phyloP scores from a whole-genome alignment of 2,797 vertebrate genomes.

The Craterocephalus amniculus region DNA sequence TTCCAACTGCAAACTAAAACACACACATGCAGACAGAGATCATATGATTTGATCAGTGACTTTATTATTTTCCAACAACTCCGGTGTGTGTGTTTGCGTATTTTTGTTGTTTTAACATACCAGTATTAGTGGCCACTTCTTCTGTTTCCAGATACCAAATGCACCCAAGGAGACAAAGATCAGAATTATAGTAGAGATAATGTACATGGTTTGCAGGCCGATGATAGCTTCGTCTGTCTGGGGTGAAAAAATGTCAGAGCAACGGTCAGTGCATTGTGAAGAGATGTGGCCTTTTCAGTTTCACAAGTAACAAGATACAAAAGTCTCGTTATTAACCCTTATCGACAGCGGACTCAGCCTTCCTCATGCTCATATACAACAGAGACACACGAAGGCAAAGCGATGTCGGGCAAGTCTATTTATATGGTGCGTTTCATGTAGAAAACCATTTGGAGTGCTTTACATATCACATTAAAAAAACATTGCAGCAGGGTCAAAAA shows the following conservation, averaged over 20 bases:
- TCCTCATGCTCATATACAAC: too few species aligned
- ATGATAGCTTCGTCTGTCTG: constrained; percentile 3
- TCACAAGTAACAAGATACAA: background rate
- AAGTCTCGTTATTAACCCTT: too few species aligned
- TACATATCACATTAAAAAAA: too few species aligned
- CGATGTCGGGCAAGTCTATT: too few species aligned
- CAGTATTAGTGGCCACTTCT: constrained; percentile 62
- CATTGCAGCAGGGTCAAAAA: too few species aligned
- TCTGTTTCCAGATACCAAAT: constrained; percentile 57
- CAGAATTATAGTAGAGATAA: constrained; percentile 21
- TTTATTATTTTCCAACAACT: background rate
- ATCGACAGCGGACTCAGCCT: too few species aligned
- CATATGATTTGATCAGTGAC: background rate
- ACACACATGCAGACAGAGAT: too few species aligned
- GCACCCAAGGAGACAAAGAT: constrained; percentile 44
- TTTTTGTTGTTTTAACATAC: constrained; percentile 48
- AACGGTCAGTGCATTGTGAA: too few species aligned
- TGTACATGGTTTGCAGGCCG: constrained; percentile 28
- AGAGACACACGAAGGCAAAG: too few species aligned
- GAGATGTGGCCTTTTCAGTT: background rate
- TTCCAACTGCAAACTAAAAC: constrained; percentile 63
- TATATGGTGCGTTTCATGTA: too few species aligned
- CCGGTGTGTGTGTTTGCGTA: background rate
- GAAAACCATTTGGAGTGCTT: too few species aligned
- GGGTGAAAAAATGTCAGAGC: constrained; percentile 6